These are phyloP conservation scores for Leucophora obtusa DNA, from an alignment of 2,888 invertebrate species.

Conservation along the genomic window DNA sequence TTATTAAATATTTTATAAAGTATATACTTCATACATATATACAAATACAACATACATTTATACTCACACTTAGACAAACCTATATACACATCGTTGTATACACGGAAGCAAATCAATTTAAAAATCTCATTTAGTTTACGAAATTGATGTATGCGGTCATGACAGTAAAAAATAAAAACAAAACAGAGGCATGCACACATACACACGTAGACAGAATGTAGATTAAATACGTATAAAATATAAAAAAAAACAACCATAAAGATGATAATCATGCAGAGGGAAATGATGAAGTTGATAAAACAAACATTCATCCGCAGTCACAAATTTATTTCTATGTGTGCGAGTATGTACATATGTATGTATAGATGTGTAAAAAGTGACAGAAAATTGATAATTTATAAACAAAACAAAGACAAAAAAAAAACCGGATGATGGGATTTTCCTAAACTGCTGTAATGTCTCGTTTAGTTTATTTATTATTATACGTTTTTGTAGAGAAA, in stretches of 20 bases:
- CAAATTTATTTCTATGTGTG: slow-evolving; percentile 21
- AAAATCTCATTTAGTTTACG: slow-evolving; percentile 74
- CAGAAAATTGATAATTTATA: slow-evolving; percentile 73
- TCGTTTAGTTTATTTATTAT: slow-evolving; percentile 6
- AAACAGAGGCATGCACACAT: neutral
- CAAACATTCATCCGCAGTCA: slow-evolving; percentile 18
- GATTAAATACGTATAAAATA: slow-evolving; percentile 46
- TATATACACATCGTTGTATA: slow-evolving; percentile 61
- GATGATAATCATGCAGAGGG: slow-evolving; percentile 13
- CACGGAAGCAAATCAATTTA: slow-evolving; percentile 72
- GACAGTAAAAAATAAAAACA: slow-evolving; percentile 38
- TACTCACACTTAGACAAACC: neutral
- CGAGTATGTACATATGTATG: slow-evolving; percentile 58
- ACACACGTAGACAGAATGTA: slow-evolving; percentile 16
- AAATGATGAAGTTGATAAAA: slow-evolving; percentile 26
- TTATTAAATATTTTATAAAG: slow-evolving; percentile 39
- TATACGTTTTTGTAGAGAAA: slow-evolving; percentile 14
- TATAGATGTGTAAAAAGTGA: slow-evolving; percentile 56
- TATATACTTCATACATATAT: slow-evolving; percentile 13
- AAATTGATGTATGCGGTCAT: slow-evolving; percentile 64
- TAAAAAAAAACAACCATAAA: slow-evolving; percentile 22
- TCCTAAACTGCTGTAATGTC: slow-evolving; percentile 30
- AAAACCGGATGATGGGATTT: slow-evolving; percentile 7
- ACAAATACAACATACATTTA: slow-evolving; percentile 20
- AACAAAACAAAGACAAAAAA: slow-evolving; percentile 68